Evolutionary conservation across 2,888 invertebrate species (phyloP).

Genomic region (Sycophila texana): DNA sequence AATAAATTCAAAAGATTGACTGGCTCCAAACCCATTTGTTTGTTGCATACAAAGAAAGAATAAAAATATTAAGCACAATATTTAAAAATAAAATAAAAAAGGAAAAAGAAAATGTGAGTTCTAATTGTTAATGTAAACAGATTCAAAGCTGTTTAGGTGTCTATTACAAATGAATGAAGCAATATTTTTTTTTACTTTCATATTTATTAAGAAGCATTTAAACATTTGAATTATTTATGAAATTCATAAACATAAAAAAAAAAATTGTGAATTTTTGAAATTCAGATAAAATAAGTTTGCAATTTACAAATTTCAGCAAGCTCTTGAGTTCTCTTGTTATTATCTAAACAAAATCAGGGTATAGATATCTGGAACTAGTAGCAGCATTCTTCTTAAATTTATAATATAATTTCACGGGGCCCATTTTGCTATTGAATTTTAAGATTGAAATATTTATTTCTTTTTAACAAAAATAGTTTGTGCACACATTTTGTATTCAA

Average conservation of each 20-base stretch:
- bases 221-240: slow-evolving; percentile 45
- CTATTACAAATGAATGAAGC: slow-evolving; percentile 6
- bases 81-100: no score
- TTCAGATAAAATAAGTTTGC: slow-evolving; percentile 51
- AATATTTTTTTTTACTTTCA: slow-evolving; percentile 4
- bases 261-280: slow-evolving; percentile 43
- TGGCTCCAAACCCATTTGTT: no score
- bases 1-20: no score
- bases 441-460: slow-evolving; percentile 23
- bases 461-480: slow-evolving; percentile 39
- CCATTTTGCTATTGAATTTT: slow-evolving; percentile 35
- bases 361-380: slow-evolving; percentile 45
- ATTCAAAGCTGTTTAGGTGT: background rate
- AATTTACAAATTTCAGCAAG: slow-evolving; percentile 57
- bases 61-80: no score
- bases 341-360: slow-evolving; percentile 41
- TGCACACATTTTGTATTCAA: background rate
- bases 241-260: slow-evolving; percentile 29
- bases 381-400: slow-evolving; percentile 29
- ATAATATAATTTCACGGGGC: background rate
- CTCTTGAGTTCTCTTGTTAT: slow-evolving; percentile 54
- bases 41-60: no score
- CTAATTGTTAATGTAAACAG: background rate
- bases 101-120: no score
- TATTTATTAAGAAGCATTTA: slow-evolving; percentile 46